These are phyloP conservation scores for Drosophila prolongata DNA, from an alignment of 2,888 invertebrate genomes.

Conservation along the genomic window DNA sequence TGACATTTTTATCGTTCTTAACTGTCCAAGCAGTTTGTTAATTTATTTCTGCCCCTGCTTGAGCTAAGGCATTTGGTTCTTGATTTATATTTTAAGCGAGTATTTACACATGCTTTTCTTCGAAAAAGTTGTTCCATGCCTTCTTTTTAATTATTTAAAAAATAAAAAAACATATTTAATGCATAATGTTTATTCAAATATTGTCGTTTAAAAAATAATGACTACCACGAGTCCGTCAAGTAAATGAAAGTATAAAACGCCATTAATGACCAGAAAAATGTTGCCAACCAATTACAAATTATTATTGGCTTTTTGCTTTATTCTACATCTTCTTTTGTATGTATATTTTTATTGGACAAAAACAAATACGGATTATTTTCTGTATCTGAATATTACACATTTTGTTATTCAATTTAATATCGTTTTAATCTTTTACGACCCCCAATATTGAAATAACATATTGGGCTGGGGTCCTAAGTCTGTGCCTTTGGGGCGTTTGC, in stretches of 20 bases:
- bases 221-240: no score
- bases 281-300: no score
- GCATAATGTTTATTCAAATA: no score
- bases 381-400: background rate
- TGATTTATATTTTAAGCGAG: background rate
- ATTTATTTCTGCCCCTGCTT: constrained; percentile 56
- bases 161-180: no score
- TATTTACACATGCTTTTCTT: no score
- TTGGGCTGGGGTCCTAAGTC: background rate
- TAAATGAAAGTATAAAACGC: no score
- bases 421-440: constrained; percentile 11
- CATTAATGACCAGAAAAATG: no score
- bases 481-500: constrained; percentile 47
- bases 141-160: no score
- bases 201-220: no score
- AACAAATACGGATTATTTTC: background rate
- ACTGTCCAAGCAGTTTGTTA: constrained; percentile 46
- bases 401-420: constrained; percentile 1
- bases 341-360: background rate
- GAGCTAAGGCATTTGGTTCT: background rate
- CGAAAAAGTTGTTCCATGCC: no score
- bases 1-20: constrained; percentile 48
- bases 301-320: no score
- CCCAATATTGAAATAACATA: constrained; percentile 18
- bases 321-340: no score